Evolutionary conservation across 1,140 invertebrate genomes (phyloP), one percentile per base, ranked within the genome.

Genomic region (Lepidurus apus): DNA sequence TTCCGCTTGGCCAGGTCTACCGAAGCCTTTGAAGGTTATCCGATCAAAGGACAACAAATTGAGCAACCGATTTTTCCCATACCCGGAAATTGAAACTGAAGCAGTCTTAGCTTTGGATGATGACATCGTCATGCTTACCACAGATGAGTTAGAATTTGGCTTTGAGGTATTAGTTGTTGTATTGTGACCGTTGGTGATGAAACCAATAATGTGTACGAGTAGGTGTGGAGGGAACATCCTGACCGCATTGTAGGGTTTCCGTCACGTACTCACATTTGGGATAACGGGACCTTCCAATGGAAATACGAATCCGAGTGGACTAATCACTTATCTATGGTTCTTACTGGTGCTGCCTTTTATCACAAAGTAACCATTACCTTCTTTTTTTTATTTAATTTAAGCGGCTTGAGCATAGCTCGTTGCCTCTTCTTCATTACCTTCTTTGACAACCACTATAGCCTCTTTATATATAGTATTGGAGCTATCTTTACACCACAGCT

Each of bases 291-390:
- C 0, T 85, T 87, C 80, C 89, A 89, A 77, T 97, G 94, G 94
- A 92, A 91, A 80, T 97, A 97, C 84, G 93, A 96, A 86, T 95
- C 94, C 74, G 95, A 97, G 86, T 97, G 95, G 95, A 95, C 92
- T 1, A 97, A 96, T 86, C 91, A 95, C 84, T 93, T 96, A 78
- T 95, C 94, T 1, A 95, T 96, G 93, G 94, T 97, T 42, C 85
- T 97, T 24, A 97, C 95, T 0, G 95, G 95, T 42, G 94, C 93
- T n/a, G 94, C 95, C 53, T 96, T 96, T 86, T 93, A 96, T 84
- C 94, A 97, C 84, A 96, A 96, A 84, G 90, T 92, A 85, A 81
- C 79, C 80, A n/a, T 53, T 13, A 43, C 10, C 4, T 34, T 76
- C 43, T 53, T 9, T 17, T n/a, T n/a, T n/a, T n/a, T n/a, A n/a